A percentile compares a stretch with the other conserved stretches of the same genome.
Evolutionary conservation across 1,140 invertebrate species (phyloP).

Genomic region (Gryllus bimaculatus): DNA sequence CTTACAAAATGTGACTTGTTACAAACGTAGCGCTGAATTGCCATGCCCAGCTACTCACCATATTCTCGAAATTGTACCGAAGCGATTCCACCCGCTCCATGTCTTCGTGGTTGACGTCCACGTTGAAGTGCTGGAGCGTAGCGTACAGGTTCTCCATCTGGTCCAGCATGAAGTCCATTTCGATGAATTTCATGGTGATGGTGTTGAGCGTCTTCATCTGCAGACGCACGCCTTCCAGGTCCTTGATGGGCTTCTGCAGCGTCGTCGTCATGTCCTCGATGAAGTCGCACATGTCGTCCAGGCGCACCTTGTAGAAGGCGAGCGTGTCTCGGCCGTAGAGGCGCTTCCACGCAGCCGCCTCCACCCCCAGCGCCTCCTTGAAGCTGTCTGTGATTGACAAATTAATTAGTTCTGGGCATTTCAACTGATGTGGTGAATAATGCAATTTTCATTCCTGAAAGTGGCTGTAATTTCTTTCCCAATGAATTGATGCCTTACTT

Average conservation of each 20-base stretch:
- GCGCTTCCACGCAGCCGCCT: constrained; percentile 63
- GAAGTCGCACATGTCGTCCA: constrained; percentile 54
- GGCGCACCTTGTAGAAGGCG: constrained; percentile 49
- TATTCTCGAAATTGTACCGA: constrained; percentile 63
- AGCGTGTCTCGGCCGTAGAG: constrained; percentile 50
- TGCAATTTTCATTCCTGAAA: neutral
- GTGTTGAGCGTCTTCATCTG: constrained; percentile 66
- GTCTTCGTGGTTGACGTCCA: constrained; percentile 66
- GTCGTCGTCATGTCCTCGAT: constrained; percentile 57
- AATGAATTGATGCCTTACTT: constrained; percentile 20
- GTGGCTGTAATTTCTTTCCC: neutral
- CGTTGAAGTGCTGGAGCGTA: constrained; percentile 57
- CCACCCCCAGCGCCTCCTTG: constrained; percentile 54
- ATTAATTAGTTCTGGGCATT: constrained; percentile 15
- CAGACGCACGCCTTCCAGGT: constrained; percentile 60
- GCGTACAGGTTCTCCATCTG: constrained; percentile 72
- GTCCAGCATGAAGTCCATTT: constrained; percentile 62
- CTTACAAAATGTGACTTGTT: neutral
- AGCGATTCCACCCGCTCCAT: constrained; percentile 66
- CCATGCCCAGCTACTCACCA: constrained; percentile 38
- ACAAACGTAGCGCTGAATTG: neutral
- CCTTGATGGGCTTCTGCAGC: constrained; percentile 53
- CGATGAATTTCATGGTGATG: constrained; percentile 44
- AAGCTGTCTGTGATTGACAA: constrained; percentile 47
- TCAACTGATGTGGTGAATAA: neutral